These are phyloP conservation scores for Eupithecia vulgata DNA, from an alignment of 2,888 invertebrate genomes.

Conservation along the genomic window DNA sequence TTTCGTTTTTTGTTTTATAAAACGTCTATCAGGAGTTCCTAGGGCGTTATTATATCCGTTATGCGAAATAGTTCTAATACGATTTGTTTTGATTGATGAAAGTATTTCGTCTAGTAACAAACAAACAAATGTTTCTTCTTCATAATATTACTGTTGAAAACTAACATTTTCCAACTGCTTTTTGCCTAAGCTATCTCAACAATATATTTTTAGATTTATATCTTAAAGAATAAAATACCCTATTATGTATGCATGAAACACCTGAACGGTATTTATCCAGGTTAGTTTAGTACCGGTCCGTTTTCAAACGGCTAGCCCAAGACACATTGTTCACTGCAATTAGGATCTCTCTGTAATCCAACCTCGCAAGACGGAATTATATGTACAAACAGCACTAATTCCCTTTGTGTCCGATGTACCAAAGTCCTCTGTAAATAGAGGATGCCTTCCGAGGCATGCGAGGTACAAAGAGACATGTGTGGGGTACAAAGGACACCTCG, in stretches of 20 bases:
- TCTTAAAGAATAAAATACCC: too few relatives aligned
- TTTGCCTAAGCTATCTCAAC: too few relatives aligned
- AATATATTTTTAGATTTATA: too few relatives aligned
- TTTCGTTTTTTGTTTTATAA: neutral
- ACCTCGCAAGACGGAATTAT: conserved; percentile 13
- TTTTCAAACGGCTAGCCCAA: neutral
- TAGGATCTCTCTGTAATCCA: neutral
- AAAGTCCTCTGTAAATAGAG: conserved; percentile 24
- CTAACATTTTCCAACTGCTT: too few relatives aligned
- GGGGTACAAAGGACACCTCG: conserved; percentile 12
- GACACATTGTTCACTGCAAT: conserved; percentile 1
- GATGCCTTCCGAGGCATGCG: conserved; percentile 5
- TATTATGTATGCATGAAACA: neutral
- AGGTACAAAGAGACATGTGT: conserved; percentile 7
- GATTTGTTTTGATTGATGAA: neutral
- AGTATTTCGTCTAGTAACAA: too few relatives aligned
- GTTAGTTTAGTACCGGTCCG: neutral
- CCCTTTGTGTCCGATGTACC: conserved; percentile 30
- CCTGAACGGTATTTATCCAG: neutral
- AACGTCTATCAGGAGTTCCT: neutral
- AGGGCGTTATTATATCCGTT: neutral
- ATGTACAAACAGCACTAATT: conserved; percentile 28
- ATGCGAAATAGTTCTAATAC: neutral
- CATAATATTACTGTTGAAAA: too few relatives aligned
- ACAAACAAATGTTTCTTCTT: too few relatives aligned